These are phyloP conservation scores for Chlorodrepanis virens DNA, from an alignment of 2,113 vertebrate species.

Conservation along the genomic window DNA sequence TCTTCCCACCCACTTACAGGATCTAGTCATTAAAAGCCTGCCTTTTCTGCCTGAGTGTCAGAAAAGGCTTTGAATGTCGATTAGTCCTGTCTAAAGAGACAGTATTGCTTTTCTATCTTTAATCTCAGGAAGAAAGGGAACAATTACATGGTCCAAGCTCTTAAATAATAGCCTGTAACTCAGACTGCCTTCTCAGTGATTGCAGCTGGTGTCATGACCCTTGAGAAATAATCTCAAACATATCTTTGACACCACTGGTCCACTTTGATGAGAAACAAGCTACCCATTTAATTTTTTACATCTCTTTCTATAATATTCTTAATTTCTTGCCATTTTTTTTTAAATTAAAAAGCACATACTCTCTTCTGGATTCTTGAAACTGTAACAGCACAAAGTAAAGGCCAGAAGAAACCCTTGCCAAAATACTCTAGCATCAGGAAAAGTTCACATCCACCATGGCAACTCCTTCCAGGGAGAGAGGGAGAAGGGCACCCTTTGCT, in stretches of 20 bases:
- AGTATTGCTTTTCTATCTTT: background rate
- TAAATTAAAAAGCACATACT: background rate
- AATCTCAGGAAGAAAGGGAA: constrained; percentile 8
- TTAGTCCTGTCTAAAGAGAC: background rate
- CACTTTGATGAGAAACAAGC: background rate
- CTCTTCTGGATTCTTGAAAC: background rate
- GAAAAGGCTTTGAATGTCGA: background rate
- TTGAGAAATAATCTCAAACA: background rate
- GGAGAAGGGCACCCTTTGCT: background rate
- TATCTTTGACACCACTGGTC: background rate
- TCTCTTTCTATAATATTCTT: background rate
- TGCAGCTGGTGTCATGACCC: background rate
- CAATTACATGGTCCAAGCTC: background rate
- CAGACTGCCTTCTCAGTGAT: background rate
- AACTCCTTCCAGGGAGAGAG: background rate
- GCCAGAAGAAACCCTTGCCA: background rate
- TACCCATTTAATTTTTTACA: background rate
- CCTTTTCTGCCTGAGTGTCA: background rate
- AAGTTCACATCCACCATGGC: background rate
- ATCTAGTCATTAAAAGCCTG: background rate
- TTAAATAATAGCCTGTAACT: background rate
- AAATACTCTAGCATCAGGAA: background rate
- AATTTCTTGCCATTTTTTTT: background rate
- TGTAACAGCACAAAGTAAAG: background rate
- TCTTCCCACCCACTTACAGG: background rate